Base-by-base conservation (phyloP, 1,140 invertebrate species). In the Dinoponera quadriceps region DNA sequence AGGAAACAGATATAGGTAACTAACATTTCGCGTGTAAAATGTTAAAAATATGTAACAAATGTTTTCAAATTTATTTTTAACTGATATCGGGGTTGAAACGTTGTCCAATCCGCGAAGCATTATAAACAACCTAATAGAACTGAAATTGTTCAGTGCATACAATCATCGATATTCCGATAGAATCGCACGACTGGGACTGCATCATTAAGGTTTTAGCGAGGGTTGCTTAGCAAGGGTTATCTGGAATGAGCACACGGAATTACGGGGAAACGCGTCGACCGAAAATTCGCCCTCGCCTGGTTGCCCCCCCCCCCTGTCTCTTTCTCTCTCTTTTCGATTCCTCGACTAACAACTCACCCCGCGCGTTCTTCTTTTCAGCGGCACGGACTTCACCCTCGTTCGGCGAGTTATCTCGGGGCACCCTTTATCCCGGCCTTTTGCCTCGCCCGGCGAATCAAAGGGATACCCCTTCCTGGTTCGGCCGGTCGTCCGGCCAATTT, bases 201-300 rank as follows among this genome's bases (percentile, higher is more conserved):
- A 66, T 89, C 87, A 85, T 90, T 90, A 88, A 84, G 85, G 82
- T 68, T 71, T 89, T 89, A 88, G 85, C 88, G 84, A 85, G 85
- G 85, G 77, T 88, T 90, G 87, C 89, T 90, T 90, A 90, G 84
- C 85, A 78, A 85, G 82, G 81, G 87, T 90, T 90, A 89, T 89
- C 89, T 88, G 68, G 75, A 90, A 82, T 74, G 89, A 86, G 84
- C 83, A 90, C 87, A 89, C 87, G 82, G 82, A 88, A 89, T 87
- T 87, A 87, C 87, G 72, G 72, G 72, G 55, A 78, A 86, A 68
- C 66, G 59, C 65, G n/a, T 22, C 48, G 68, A 71, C 81, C 65
- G 83, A 86, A 86, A 87, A 80, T 80, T 83, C 81, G 33, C 63
- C 16, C 68, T 85, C 62, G 33, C 25, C 25, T 29, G 25, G 59